Base-by-base conservation (phyloP, 2,888 invertebrate genomes). In the Germaria angustata region DNA sequence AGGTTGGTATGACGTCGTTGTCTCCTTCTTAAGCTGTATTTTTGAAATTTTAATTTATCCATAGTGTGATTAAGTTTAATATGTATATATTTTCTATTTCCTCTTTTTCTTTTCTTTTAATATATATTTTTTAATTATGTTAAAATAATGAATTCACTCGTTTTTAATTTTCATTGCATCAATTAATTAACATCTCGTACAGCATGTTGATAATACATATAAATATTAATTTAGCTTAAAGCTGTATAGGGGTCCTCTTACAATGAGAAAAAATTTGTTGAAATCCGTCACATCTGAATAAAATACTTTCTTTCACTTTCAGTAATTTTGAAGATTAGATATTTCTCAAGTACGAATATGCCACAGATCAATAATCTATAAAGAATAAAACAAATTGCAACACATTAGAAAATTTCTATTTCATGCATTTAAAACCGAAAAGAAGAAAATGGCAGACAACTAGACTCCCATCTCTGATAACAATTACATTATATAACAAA, bases 31-130 rank as follows among this genome's bases (percentile, higher is more conserved):
- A 78, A 53, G 17, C 61, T 84, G 65, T 85, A 84, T 82, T 85
- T 85, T 78, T 84, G 84, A 34, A 81, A 66, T 84, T 79, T 85
- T 61, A 79, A 59, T 57, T 79, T 82, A 57, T 82, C 82, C 82
- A 82, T 82, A 44, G 39, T 71, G 59, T 2, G 20, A 1, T 34
- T 36, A 57, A 17, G 20, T 11, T 32, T 69, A 32, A n/a, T 11
- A 39, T 66, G 11, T 11, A 39, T 66, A 13, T 11, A 22, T n/a
- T 20, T n/a, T 46, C 5, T 34, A 36, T 32, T 55, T 34, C 13
- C 28, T 44, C 28, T 61, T 15, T 41, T 8, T 17, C 13, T 63
- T 15, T 41, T 8, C n/a, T 9, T 63, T 63, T 9, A n/a, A 24
- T 61, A 7, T 8, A 22, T 1, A 13, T 41, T 20, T 46, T 32